Percentiles rank a stretch among this genome's conserved stretches.
phyloP scores from a whole-genome alignment of 92 coral and sea anemone species.

The Parazoanthus swiftii region DNA sequence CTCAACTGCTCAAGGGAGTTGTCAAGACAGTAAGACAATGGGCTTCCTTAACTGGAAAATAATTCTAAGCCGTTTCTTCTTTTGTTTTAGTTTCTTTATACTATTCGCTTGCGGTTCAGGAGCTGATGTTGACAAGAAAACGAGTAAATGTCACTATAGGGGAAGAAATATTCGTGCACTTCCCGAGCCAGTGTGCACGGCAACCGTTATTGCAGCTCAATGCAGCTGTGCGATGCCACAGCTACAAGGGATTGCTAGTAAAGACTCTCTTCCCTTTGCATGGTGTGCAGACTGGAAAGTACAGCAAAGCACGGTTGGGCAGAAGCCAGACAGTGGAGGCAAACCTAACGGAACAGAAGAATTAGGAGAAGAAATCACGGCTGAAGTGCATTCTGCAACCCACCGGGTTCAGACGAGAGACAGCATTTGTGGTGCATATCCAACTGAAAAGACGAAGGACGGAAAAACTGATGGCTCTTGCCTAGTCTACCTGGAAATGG shows the following conservation, averaged over 20 bases:
- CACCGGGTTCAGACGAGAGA: background rate
- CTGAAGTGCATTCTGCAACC: background rate
- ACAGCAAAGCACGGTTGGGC: background rate
- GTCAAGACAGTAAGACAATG: background rate
- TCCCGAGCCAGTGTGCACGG: background rate
- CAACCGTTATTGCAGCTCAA: conserved; percentile 1
- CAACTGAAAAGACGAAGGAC: background rate
- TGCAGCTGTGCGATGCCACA: background rate
- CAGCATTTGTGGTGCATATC: background rate
- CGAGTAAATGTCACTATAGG: background rate
- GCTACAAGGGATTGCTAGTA: too few species aligned
- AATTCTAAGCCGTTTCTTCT: background rate
- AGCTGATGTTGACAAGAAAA: background rate
- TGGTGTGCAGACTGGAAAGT: background rate
- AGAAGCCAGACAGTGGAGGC: background rate
- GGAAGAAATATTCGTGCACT: background rate
- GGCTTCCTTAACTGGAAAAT: background rate
- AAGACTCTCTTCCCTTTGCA: background rate
- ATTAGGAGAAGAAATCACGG: background rate
- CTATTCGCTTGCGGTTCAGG: background rate
- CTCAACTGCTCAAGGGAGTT: background rate
- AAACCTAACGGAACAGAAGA: background rate
- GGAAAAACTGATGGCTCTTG: background rate
- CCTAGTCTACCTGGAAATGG: background rate
- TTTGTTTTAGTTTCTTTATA: background rate